Conservation (phyloP, 2,888 invertebrate genomes). For the Cryptus armator region DNA sequence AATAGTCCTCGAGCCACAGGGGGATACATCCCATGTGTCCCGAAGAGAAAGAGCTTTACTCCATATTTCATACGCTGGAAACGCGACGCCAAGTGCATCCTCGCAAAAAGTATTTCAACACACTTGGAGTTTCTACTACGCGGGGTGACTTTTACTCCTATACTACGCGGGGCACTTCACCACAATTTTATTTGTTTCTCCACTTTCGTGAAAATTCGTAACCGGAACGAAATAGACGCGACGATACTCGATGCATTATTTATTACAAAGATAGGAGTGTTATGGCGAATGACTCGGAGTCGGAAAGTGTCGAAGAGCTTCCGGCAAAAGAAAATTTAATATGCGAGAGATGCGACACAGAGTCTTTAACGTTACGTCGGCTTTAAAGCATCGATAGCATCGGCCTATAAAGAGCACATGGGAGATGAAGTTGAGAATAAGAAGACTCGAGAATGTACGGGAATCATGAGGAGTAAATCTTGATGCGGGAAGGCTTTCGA, state of each 20-base stretch:
- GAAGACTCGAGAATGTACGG: background rate
- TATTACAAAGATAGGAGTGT: background rate
- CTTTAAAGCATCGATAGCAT: slow-evolving; percentile 35
- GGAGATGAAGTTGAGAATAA: background rate
- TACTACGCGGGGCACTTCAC: slow-evolving; percentile 40
- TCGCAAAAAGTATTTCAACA: slow-evolving; percentile 48
- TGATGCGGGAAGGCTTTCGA: slow-evolving; percentile 26
- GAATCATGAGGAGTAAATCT: slow-evolving; percentile 43
- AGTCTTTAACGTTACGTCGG: slow-evolving; percentile 33
- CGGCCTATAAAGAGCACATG: background rate
- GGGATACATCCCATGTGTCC: slow-evolving; percentile 38
- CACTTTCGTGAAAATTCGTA: slow-evolving; percentile 34
- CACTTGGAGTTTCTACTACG: background rate
- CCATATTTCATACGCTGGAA: slow-evolving; percentile 53
- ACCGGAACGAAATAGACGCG: slow-evolving; percentile 31
- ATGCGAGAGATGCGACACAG: background rate
- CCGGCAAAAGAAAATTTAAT: background rate
- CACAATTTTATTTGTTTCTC: slow-evolving; percentile 49
- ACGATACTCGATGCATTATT: slow-evolving; percentile 25
- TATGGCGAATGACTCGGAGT: background rate
- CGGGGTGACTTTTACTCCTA: slow-evolving; percentile 14
- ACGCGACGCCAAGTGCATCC: slow-evolving; percentile 52
- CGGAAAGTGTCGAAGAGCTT: background rate
- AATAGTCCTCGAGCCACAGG: slow-evolving; percentile 46
- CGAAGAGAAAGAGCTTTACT: slow-evolving; percentile 30